Conservation (phyloP, 2,113 vertebrate genomes). For the Hydrochoerus hydrochaeris region DNA sequence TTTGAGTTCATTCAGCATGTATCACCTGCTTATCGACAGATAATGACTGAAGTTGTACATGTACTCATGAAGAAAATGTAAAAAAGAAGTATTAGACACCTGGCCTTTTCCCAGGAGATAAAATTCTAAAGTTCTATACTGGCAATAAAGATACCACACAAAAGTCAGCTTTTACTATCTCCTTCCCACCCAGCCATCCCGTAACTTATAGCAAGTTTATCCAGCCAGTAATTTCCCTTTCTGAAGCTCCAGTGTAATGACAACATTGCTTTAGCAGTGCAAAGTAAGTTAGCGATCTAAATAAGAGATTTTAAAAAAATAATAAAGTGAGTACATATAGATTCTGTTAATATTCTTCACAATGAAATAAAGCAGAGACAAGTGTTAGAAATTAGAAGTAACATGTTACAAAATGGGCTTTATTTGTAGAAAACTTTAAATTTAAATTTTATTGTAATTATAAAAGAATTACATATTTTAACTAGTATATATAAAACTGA, state of each 20-base stretch:
- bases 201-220: not conserved
- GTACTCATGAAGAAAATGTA: not conserved
- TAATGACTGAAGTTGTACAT: not conserved
- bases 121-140: constrained; percentile 27
- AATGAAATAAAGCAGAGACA: not conserved
- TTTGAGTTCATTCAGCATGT: not conserved
- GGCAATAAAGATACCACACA: not conserved
- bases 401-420: not conserved
- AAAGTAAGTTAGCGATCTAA: not conserved
- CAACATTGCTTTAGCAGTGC: not conserved
- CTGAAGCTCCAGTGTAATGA: not conserved
- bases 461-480: not conserved
- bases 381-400: not conserved
- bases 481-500: not conserved
- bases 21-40: not conserved
- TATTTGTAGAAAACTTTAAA: not conserved
- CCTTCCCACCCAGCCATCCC: not conserved
- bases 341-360: not conserved
- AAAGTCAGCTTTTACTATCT: not conserved
- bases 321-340: not conserved
- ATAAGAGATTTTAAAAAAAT: not conserved
- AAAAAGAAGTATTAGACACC: not conserved
- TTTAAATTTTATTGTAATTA: not conserved
- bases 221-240: not conserved
- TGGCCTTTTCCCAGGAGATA: not conserved